Percentiles rank a stretch among this genome's conserved stretches.
phyloP scores from a whole-genome alignment of 2,797 vertebrate species.

The Bradypus variegatus region DNA sequence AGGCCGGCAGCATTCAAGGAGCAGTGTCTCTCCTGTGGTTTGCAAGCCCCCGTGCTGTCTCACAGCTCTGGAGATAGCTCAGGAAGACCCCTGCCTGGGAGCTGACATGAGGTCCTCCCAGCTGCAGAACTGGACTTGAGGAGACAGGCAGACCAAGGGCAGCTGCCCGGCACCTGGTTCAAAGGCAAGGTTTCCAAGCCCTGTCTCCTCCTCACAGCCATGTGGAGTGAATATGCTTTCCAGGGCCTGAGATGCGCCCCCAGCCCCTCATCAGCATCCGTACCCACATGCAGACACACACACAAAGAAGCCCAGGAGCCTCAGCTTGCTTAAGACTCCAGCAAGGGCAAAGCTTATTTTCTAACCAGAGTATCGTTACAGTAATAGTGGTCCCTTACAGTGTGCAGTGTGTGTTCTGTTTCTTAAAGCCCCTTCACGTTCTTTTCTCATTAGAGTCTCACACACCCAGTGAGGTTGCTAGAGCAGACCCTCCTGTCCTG shows the following conservation, averaged over 20 bases:
- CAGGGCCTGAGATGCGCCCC: not conserved
- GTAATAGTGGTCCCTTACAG: rapidly evolving
- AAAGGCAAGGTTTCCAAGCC: constrained; percentile 63
- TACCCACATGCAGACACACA: not conserved
- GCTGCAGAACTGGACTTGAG: constrained; percentile 52
- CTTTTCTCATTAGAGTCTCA: not conserved
- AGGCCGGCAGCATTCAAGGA: constrained; percentile 71
- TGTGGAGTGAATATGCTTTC: not conserved
- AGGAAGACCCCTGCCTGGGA: constrained; percentile 44
- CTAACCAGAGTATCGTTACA: not conserved
- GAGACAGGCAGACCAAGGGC: constrained; percentile 67
- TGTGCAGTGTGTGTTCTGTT: rapidly evolving
- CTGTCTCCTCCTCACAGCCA: constrained; percentile 27
- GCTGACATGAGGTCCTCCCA: constrained; percentile 65
- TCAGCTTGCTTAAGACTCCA: not conserved
- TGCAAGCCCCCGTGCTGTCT: constrained; percentile 39
- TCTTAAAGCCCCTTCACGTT: not conserved
- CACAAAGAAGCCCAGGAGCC: not conserved
- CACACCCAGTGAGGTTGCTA: not conserved
- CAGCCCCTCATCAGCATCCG: not conserved
- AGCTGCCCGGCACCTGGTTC: constrained; percentile 74
- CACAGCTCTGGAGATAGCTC: not conserved
- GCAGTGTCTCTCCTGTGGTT: constrained; percentile 74
- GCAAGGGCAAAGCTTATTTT: not conserved
- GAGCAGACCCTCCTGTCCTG: not conserved